Conservation (phyloP, 2,888 invertebrate genomes). For the Amiota mariae region DNA sequence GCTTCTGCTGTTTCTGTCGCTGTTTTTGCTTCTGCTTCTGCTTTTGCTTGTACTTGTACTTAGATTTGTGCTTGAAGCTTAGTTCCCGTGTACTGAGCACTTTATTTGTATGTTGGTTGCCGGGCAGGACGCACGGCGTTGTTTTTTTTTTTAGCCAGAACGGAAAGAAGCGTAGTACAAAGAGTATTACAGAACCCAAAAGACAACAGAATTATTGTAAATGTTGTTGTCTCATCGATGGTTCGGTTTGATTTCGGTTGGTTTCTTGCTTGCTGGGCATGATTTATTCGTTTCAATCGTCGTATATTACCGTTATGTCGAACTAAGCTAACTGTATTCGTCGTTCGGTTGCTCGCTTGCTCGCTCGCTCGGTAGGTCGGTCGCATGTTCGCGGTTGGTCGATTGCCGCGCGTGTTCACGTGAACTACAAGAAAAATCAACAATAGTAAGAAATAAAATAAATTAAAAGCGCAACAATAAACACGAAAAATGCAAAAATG, state of each 20-base stretch:
- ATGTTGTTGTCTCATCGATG: slow-evolving; percentile 5
- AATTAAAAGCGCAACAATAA: neutral
- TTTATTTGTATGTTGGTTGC: slow-evolving; percentile 65
- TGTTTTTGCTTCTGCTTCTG: no score
- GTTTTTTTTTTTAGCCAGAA: neutral
- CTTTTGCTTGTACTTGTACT: no score
- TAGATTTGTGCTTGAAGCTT: no score
- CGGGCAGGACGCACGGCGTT: slow-evolving; percentile 60
- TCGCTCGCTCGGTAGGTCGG: neutral
- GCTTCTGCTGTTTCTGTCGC: no score
- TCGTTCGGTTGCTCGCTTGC: neutral
- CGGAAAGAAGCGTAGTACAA: neutral
- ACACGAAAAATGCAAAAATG: slow-evolving; percentile 36
- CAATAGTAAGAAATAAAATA: neutral
- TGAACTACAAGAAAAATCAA: slow-evolving; percentile 27
- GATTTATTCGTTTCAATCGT: neutral
- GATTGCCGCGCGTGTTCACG: slow-evolving; percentile 46
- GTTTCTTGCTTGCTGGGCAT: neutral
- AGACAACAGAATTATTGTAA: neutral
- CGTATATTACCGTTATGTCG: slow-evolving; percentile 5
- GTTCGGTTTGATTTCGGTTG: slow-evolving; percentile 14
- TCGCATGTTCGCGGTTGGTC: neutral
- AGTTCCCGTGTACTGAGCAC: neutral
- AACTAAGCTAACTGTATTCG: neutral
- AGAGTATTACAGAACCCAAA: neutral